phyloP scores from a whole-genome alignment of 1,140 invertebrate species.

The Cotesia glomerata region DNA sequence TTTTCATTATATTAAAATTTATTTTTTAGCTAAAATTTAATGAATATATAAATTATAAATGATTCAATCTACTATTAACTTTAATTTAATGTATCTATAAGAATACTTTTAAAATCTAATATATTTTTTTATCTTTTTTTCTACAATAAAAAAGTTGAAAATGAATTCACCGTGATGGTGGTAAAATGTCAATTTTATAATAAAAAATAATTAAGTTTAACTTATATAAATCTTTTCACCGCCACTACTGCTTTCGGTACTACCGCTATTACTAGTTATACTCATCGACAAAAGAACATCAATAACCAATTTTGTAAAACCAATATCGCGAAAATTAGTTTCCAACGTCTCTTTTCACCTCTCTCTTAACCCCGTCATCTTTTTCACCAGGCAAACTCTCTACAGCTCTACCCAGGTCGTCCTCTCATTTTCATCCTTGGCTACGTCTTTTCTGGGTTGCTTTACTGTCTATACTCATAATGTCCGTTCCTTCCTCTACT shows the following conservation, averaged over 20 bases:
- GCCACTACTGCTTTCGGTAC: neutral
- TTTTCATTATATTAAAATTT: no score
- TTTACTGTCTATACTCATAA: neutral
- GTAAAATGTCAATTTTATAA: no score
- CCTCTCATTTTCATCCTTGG: constrained; percentile 13
- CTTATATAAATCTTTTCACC: no score
- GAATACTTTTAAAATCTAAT: no score
- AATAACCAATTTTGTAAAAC: constrained; percentile 59
- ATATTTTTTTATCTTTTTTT: no score
- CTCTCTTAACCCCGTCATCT: constrained; percentile 14
- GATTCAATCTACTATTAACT: no score
- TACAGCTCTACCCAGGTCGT: constrained; percentile 11
- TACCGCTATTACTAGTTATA: constrained; percentile 18
- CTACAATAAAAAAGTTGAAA: no score
- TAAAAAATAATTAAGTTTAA: constrained; percentile 9
- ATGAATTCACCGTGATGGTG: no score
- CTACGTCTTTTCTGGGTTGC: constrained; percentile 8
- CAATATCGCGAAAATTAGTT: constrained; percentile 61
- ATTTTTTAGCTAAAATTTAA: no score
- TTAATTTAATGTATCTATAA: no score
- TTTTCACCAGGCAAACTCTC: constrained; percentile 22
- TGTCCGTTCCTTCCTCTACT: neutral
- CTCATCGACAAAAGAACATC: constrained; percentile 49
- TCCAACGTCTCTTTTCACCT: constrained; percentile 37
- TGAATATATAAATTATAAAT: no score